Evolutionary conservation across 2,888 invertebrate species (phyloP), one percentile per base, ranked within the genome.

Genomic region (Eucera pruinosa): DNA sequence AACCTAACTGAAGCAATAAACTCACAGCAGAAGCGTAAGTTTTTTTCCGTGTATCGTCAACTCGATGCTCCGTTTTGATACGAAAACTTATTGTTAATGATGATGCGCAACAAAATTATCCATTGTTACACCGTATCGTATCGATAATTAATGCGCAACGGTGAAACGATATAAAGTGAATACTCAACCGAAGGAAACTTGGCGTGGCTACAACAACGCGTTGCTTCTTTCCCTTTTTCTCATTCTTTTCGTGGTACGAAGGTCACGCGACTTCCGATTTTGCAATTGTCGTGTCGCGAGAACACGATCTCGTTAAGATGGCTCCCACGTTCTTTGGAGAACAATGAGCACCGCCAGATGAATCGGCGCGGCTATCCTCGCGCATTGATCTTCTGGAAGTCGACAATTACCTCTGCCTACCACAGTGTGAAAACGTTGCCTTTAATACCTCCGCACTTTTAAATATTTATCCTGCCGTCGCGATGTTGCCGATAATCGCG

Each of bases 271-370:
- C 39, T 54, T 48, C 58, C 67, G 39, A 30, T 62, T 68, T 71
- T 45, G 66, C 71, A 66, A 66, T 18, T 58, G n/a, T 52, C 36
- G 25, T 47, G 52, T 43, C 41, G 45, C 72, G 55, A 41, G 52
- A 39, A 57, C 36, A 23, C 20, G 6, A 2, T 41, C 27, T 36
- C 52, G 33, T 43, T 39, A 41, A 41, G 11, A 30, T 36, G 36
- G 47, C 45, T 71, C 71, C 23, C 71, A 76, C 50, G 76, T 71
- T 55, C 33, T 20, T 33, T 2, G 13, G 18, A 20, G 58, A 67
- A 61, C 67, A 67, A 67, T 72, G 39, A 61, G 20, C 41, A 57
- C n/a, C 39, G n/a, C 15, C n/a, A 23, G 25, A 48, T 30, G 27
- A 18, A 61, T 25, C 11, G 66, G 33, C 7, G 41, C 41, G 15